phyloP scores from a whole-genome alignment of 2,888 invertebrate species.

The Rugalucina vietnamica region DNA sequence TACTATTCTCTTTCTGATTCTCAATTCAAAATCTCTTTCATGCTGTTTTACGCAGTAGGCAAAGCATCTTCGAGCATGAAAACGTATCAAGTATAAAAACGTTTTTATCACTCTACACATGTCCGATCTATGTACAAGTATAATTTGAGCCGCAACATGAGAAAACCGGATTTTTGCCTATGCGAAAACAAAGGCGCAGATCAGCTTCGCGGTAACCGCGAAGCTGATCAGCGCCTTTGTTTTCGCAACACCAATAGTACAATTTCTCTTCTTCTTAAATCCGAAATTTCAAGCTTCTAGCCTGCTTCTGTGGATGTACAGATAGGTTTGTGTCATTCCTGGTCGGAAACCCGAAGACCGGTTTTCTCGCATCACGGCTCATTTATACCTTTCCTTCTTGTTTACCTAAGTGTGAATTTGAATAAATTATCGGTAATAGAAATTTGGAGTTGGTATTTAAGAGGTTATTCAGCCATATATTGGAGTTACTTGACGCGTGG shows the following conservation, averaged over 20 bases:
- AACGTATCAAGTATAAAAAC: not conserved
- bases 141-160: not conserved
- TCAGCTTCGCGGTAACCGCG: too few relatives aligned
- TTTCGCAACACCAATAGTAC: too few relatives aligned
- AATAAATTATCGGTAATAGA: not conserved
- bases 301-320: too few relatives aligned
- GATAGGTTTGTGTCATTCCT: too few relatives aligned
- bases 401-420: conserved; percentile 12
- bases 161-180: too few relatives aligned
- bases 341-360: too few relatives aligned
- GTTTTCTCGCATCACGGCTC: too few relatives aligned
- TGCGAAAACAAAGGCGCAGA: too few relatives aligned
- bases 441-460: not conserved
- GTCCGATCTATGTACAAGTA: not conserved
- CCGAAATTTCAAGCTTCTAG: too few relatives aligned
- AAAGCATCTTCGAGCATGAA: not conserved
- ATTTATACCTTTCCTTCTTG: not conserved
- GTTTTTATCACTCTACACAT: not conserved
- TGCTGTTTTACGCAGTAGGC: not conserved
- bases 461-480: not conserved
- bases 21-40: not conserved
- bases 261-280: too few relatives aligned
- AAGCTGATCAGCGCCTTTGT: too few relatives aligned
- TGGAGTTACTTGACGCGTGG: conserved; percentile 9
- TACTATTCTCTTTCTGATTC: not conserved